Conservation (phyloP, 2,113 vertebrate species). For the Sus scrofa region T2T-Sscrofa CM000829.6:59308501-59309000, state of each 20-base stretch:
- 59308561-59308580: too few species aligned
- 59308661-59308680: conserved; percentile 3
- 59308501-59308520: too few species aligned
- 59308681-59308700: background rate
- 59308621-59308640: background rate
- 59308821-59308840: background rate
- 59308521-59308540: too few species aligned
- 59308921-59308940: background rate
- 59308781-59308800: background rate
- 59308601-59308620: background rate
- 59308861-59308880: background rate
- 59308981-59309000: background rate
- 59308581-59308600: background rate
- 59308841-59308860: background rate
- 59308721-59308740: background rate
- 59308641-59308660: background rate
- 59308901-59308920: background rate
- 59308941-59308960: conserved; percentile 10
- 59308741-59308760: background rate
- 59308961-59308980: conserved; percentile 2
- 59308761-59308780: background rate
- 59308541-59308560: too few species aligned
- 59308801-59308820: background rate
- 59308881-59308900: background rate
- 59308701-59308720: background rate